phyloP scores from a whole-genome alignment of 2,888 invertebrate genomes.

The Rotaria socialis region DNA sequence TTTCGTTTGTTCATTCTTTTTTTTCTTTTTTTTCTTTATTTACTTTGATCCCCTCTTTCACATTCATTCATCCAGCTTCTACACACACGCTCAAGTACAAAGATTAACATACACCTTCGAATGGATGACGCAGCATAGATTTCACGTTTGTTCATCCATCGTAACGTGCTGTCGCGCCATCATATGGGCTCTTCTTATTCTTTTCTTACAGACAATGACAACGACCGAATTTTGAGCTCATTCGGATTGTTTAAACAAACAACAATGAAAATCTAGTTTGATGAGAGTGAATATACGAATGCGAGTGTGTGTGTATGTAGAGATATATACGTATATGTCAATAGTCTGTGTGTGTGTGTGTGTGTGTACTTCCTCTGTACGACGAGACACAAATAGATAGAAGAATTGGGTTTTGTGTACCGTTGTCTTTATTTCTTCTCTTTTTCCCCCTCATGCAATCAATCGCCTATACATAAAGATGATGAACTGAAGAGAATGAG shows the following conservation, averaged over 20 bases:
- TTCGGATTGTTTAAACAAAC: conserved; percentile 20
- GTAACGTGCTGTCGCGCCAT: conserved; percentile 26
- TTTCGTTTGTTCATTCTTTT: background rate
- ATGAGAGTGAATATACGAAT: conserved; percentile 1
- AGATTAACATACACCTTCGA: conserved; percentile 28
- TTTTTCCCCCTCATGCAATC: background rate
- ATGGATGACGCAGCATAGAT: conserved; percentile 18
- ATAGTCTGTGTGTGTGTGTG: background rate
- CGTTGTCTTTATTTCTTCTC: background rate
- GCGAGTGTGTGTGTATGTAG: background rate
- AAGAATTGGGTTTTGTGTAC: conserved; percentile 32
- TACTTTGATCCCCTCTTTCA: background rate
- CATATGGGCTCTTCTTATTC: background rate
- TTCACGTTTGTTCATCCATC: conserved; percentile 26
- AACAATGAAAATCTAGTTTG: conserved; percentile 27
- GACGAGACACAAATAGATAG: conserved; percentile 32
- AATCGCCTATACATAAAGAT: background rate
- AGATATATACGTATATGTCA: background rate
- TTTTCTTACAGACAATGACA: background rate
- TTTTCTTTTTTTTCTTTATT: background rate
- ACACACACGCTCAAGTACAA: background rate
- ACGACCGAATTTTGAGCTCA: conserved; percentile 6
- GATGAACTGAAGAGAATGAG: background rate
- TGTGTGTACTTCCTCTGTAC: background rate
- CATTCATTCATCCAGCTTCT: conserved; percentile 11